Base-by-base conservation (phyloP, 2,113 vertebrate species). In the Elephas maximus region DNA sequence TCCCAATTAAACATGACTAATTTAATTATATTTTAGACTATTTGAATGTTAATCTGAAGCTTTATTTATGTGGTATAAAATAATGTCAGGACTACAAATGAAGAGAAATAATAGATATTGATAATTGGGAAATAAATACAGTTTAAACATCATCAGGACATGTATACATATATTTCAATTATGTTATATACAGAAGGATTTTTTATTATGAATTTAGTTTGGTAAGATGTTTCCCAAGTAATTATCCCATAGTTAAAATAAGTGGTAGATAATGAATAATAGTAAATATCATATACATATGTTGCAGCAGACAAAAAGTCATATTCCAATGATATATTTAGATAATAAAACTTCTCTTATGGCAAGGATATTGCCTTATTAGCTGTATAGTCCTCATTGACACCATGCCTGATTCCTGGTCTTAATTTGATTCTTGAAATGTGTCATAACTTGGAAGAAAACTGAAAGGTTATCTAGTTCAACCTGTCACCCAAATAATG, bases 391-490 rank as follows among this genome's bases (percentile, higher is more conserved):
- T 48, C 26, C 30, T 57, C 8, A 80, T 45, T 82, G 33, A 83
- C 2, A 78, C 33, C 15, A 30, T 82, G n/a, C 17, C 28, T 82
- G 67, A 91, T 91, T 84, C 53, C 48, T 26, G 6, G 9, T 44
- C 44, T 93, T 95, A 90, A 80, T 95, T 84, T 95, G 48, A 82
- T 95, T 44, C 18, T 76, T 88, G 53, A 97, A 87, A 84, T 91
- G 90, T 41, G 28, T 24, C 57, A 9, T 15, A 76, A 90, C 24
- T 84, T 92, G 57, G 15, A 91, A 87, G 51, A 51, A 93, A 87
- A 76, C 8, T 37, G 21, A 96, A 24, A 82, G 84, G 1, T 83
- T 93, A 44, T 62, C 65, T 63, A 62, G 57, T 79, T 73, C 62
- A 95, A 65, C 9, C 18, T 73, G 57, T 82, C 94, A 60, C 17